Evolutionary conservation across 1,140 invertebrate genomes (phyloP), one percentile per base, ranked within the genome.

Genomic region (Drosophila simulans): DNA sequence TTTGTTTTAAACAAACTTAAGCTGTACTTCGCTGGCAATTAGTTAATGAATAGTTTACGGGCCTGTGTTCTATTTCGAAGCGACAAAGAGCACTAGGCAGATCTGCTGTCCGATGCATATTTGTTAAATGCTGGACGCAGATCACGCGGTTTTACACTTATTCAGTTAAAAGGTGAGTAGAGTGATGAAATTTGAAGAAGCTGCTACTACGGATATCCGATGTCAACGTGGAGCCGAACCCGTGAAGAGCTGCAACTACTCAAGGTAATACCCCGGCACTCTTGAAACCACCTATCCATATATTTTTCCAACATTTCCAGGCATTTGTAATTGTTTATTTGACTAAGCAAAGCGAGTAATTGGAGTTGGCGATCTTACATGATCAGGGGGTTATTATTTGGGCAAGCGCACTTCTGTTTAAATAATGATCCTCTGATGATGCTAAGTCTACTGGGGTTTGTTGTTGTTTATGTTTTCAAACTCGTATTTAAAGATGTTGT

Each of bases 41-140:
- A 68, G 31, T 52, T n/a, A 4, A 20, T 43, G 65, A 45, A 13
- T 79, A 62, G 45, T 40, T 45, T 27, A 54, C 13, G 22, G n/a
- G 15, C 65, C 76, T 37, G 12, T 80, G 62, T 63, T 84, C 80
- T 77, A 84, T 84, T 83, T 20, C 13, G 34, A 25, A 51, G 8
- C 76, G 62, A 54, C 43, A 79, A 66, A 76, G 80, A 84, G 63
- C 66, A 80, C 49, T 34, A 49, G 84, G 66, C 17, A n/a, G 84
- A 69, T 77, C 58, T 59, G 59, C 65, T 60, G 57, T 40, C 63
- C 13, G 1, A 42, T 20, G 72, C 70, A 15, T 27, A 35, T 46
- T 51, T 37, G 5, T 39, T 27, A 39, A 22, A 54, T 69, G 80
- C 53, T 22, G 43, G 25, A 34, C 22, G 27, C 48, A 39, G 63